These are phyloP conservation scores for Cephus spinipes DNA, from an alignment of 2,888 invertebrate genomes.

Conservation along the genomic window DNA sequence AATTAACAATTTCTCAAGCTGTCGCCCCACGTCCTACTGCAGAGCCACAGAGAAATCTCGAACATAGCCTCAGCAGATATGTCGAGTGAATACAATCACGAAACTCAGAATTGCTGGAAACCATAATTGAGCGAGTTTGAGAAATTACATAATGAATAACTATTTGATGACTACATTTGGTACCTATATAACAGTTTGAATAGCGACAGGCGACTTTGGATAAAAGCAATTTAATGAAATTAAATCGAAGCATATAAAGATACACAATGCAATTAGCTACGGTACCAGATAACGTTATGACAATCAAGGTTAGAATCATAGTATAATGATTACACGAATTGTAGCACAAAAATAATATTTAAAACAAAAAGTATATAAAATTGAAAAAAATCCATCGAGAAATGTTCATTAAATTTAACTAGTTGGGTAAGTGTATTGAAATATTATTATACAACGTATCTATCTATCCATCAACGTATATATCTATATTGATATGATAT, in stretches of 20 bases:
- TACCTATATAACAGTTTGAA: not conserved
- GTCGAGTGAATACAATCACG: not conserved
- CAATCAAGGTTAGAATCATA: too few relatives aligned
- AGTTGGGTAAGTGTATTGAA: too few relatives aligned
- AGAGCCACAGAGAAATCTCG: not conserved
- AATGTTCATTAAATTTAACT: too few relatives aligned
- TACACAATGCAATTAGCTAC: not conserved
- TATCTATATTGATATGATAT: too few relatives aligned
- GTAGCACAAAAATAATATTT: too few relatives aligned
- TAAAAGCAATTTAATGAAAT: not conserved
- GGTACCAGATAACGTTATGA: too few relatives aligned
- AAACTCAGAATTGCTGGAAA: not conserved
- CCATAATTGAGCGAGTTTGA: not conserved
- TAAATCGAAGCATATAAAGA: not conserved
- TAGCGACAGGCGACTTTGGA: not conserved
- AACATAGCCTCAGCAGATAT: not conserved
- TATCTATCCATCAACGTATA: too few relatives aligned
- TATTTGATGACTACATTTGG: not conserved
- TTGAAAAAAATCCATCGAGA: too few relatives aligned
- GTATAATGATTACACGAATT: too few relatives aligned
- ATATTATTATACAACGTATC: too few relatives aligned
- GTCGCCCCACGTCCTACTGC: not conserved
- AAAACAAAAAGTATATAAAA: not conserved
- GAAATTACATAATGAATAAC: not conserved
- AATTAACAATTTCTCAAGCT: not conserved